phyloP scores from a whole-genome alignment of 2,888 invertebrate genomes.

The Nipponacmea schrenckii region DNA sequence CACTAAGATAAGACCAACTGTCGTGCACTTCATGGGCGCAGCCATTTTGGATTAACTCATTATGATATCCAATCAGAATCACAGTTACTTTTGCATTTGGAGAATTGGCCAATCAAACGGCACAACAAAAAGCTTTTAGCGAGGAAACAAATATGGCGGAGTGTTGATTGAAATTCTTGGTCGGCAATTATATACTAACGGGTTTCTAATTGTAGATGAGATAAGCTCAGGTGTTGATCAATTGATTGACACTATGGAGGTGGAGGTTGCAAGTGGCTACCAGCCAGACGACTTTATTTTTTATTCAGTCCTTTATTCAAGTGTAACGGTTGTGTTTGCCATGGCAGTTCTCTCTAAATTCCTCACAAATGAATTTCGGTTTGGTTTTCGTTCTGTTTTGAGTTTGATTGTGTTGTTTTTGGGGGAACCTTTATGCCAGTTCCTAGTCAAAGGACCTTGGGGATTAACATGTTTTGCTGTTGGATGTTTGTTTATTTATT shows the following conservation, averaged over 20 bases:
- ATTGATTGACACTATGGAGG: background rate
- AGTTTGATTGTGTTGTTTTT: slow-evolving; percentile 61
- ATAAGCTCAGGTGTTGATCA: too few relatives aligned
- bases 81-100: background rate
- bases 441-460: slow-evolving; percentile 62
- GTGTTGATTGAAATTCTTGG: background rate
- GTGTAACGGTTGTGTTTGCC: slow-evolving; percentile 63
- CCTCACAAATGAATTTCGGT: slow-evolving; percentile 63
- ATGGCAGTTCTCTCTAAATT: slow-evolving; percentile 66
- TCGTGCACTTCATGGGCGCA: slow-evolving; percentile 40
- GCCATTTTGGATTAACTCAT: slow-evolving; percentile 39
- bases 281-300: slow-evolving; percentile 57
- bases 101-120: slow-evolving; percentile 30
- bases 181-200: too few relatives aligned
- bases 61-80: slow-evolving; percentile 25
- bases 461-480: slow-evolving; percentile 60
- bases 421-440: slow-evolving; percentile 65
- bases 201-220: too few relatives aligned
- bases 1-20: slow-evolving; percentile 9
- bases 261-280: slow-evolving; percentile 25
- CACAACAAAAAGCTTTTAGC: background rate
- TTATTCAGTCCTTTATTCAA: slow-evolving; percentile 62
- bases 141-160: background rate
- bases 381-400: slow-evolving; percentile 63
- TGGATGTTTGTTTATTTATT: slow-evolving; percentile 61